Evolutionary conservation across 2,797 vertebrate genomes (phyloP), one percentile per base, ranked within the genome.

Genomic region (Acanthiza pusilla): DNA sequence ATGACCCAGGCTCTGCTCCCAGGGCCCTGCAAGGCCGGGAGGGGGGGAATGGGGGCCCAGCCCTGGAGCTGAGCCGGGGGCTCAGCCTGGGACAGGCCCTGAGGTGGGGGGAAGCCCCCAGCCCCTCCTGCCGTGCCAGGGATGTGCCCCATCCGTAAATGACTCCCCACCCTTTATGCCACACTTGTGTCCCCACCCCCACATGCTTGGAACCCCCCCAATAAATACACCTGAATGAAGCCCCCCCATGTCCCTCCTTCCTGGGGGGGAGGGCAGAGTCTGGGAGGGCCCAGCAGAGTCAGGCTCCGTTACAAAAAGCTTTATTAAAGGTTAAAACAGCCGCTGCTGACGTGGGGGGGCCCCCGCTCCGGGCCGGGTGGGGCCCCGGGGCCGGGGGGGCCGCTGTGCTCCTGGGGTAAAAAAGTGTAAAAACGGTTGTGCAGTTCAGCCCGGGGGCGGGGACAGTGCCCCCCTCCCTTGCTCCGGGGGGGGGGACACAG

Each of bases 251-350:
- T 71, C 11, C 4, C 19, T n/a, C 34, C 18, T 62, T 72, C 45
- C 27, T 48, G n/a, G 4, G 53, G 40, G 42, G 26, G 15, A 45
- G 4, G 43, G 45, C 47, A 48, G 47, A 25, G 47, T 25, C 26
- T 26, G 40, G 18, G 22, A 26, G 58, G 32, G 13, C 26, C 62
- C 62, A 9, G 8, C 51, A n/a, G 63, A 25, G 54, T 10, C 67
- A 1, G 0, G 40, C 19, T 84, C 82, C 17, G 20, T 94, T 96
- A 95, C 78, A 96, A 95, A 96, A 95, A 66, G 71, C 45, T 95
- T 96, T 94, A 94, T 85, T 92, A 85, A 95, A 94, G 89, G 79
- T 93, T 93, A 89, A 94, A 94, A 96, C 80, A 90, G 94, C 85
- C 19, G 74, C 73, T 78, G 89, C 89, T 90, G 93, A 71, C 32